Evolutionary conservation across 2,888 invertebrate species (phyloP), one percentile per base, ranked within the genome.

Genomic region (Machimus atricapillus): DNA sequence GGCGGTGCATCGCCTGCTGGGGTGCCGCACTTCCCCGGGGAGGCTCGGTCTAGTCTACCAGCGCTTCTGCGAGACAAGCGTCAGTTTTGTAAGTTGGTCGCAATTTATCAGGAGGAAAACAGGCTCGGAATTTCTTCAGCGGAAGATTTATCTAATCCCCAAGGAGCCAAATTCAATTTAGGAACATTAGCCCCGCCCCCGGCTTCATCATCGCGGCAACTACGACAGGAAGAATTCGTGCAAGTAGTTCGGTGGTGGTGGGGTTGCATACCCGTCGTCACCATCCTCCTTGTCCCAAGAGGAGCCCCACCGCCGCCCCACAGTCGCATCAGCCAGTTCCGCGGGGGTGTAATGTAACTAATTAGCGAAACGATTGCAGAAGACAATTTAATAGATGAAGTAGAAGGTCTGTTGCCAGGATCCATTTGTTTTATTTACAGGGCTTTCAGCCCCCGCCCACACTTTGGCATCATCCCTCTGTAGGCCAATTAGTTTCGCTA

Each of bases 371-470:
- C 74, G 74, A 85, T 31, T 73, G 74, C 46, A 85, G 85, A 52
- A 85, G 85, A 85, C 85, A 85, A 85, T 74, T 85, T 85, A 85
- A 85, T 73, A 85, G 73, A 85, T 85, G 73, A 85, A 74, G 85
- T 73, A 46, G 74, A 74, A 85, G 74, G 74, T 74, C 52, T 74
- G 85, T 43, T 74, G 74, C 43, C 46, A 46, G n/a, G 46, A 73
- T 85, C 46, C 46, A 85, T 85, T 85, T 83, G 40, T 83, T 66
- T 83, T 85, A 85, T 82, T 82, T 82, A 82, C 82, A 82, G 40
- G 58, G 82, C 82, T 82, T 82, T 82, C 82, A 82, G 40, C 58
- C 34, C 66, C 78, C 46, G 19, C 31, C 34, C n/a, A 37, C 14
- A 66, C 37, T 66, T 27, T 56, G 31, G 56, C n/a, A 81, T 56